phyloP scores from a whole-genome alignment of 2,797 vertebrate genomes.

The Pangasius djambal region DNA sequence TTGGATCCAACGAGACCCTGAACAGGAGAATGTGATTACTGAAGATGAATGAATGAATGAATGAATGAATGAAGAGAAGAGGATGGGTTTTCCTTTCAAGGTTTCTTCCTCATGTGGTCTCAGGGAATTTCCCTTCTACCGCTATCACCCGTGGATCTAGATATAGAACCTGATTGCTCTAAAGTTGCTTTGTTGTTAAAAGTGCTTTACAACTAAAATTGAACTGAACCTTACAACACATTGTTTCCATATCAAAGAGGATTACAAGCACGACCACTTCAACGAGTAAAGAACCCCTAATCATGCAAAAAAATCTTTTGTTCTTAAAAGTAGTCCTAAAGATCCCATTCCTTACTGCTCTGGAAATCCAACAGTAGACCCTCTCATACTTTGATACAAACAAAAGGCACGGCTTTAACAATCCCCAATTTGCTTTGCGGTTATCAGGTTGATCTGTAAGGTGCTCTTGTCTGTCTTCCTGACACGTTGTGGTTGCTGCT shows the following conservation, averaged over 20 bases:
- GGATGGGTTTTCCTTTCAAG: neutral
- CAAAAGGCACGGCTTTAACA: neutral
- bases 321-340: neutral
- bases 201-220: neutral
- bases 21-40: neutral
- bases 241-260: neutral
- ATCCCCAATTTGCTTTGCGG: neutral
- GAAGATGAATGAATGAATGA: neutral
- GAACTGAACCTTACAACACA: neutral
- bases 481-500: conserved; percentile 40
- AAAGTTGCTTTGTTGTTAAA: neutral
- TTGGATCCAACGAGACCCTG: neutral
- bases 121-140: neutral
- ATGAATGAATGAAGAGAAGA: neutral
- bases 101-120: neutral
- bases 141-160: neutral
- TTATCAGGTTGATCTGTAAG: conserved; percentile 38
- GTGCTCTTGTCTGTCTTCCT: conserved; percentile 25
- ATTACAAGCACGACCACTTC: neutral
- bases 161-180: neutral
- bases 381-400: neutral
- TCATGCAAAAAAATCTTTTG: too few relatives aligned
- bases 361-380: neutral
- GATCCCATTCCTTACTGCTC: neutral
- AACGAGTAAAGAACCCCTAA: neutral